Base-by-base conservation (phyloP, 2,888 invertebrate genomes). In the Mongoloraphidia duomilia region DNA sequence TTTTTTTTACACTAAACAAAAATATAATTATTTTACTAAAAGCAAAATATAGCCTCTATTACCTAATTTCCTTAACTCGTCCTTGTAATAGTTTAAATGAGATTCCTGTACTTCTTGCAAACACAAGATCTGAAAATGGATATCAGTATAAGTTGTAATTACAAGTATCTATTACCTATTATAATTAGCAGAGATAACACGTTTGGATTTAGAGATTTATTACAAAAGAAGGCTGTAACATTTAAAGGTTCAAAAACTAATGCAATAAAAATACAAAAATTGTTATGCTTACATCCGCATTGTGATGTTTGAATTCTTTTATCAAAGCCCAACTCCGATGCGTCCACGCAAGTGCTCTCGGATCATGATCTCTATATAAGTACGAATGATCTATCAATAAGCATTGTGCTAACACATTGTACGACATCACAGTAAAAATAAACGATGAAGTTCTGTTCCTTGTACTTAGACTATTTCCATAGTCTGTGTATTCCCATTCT, bases 71-170 rank as follows among this genome's bases (percentile, higher is more conserved):
- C 69, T 68, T 50, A 73, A 73, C 60, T 67, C 75, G 45, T 63
- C 63, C 59, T 73, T 81, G 62, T 84, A 82, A 44, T 72, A 70
- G 9, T 68, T 57, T 47, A 86, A 68, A 63, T 91, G 88, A n/a
- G 78, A 72, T 10, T 73, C 72, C 69, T 94, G 86, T 43, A 95
- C 86, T 75, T 96, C 96, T 76, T 96, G 95, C 8, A 95, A 68
- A 63, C 90, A 89, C 50, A 91, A 60, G 50, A 91, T 79, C 88
- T 88, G 66, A 46, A 73, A 72, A 54, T 55, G 54, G 58, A 55
- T 52, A 50, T 47, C 41, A 40, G 8, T 12, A 40, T 11, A 41
- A 41, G 9, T 41, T n/a, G n/a, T n/a, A n/a, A n/a, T n/a, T n/a
- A n/a, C n/a, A n/a, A n/a, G n/a, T n/a, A n/a, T n/a, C n/a, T n/a